Percentiles rank a stretch among this genome's conserved stretches.
Conservation (phyloP, 2,888 invertebrate species). For the Eugnorisma glareosa region DNA sequence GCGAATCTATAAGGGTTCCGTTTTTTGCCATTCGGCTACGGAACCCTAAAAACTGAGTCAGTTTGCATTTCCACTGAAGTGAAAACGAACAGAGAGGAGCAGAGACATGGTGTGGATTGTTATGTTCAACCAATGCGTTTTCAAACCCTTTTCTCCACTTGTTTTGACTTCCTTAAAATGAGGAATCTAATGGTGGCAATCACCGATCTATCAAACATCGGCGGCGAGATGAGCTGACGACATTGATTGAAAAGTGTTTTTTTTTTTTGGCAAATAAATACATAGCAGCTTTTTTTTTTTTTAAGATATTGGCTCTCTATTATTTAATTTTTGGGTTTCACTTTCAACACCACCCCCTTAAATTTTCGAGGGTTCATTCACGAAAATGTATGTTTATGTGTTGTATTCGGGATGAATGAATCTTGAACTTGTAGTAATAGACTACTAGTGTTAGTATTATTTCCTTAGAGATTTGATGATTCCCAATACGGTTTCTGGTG, state of each 20-base stretch:
- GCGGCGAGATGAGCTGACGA: background rate
- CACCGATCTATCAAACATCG: background rate
- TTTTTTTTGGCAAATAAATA: too few relatives aligned
- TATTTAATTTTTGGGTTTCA: too few relatives aligned
- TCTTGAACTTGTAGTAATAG: background rate
- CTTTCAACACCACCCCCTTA: too few relatives aligned
- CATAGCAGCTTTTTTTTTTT: too few relatives aligned
- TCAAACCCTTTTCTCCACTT: background rate
- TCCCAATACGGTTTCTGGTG: slow-evolving; percentile 59
- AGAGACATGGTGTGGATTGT: background rate
- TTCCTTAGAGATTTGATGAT: slow-evolving; percentile 36
- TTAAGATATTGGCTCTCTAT: too few relatives aligned
- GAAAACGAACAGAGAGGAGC: background rate
- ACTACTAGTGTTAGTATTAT: background rate
- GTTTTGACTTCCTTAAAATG: background rate
- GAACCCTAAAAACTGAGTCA: too few relatives aligned
- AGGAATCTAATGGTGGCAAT: background rate
- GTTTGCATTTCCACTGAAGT: background rate
- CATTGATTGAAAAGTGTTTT: too few relatives aligned
- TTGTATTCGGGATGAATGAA: too few relatives aligned
- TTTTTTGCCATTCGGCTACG: too few relatives aligned
- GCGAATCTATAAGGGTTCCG: too few relatives aligned
- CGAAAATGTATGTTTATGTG: too few relatives aligned
- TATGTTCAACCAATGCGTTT: background rate
- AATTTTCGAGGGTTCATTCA: too few relatives aligned